A percentile compares a stretch with the other conserved stretches of the same genome.
These are phyloP conservation scores for Embiotoca jacksoni DNA, from an alignment of 2,113 vertebrate genomes.

Conservation along the genomic window DNA sequence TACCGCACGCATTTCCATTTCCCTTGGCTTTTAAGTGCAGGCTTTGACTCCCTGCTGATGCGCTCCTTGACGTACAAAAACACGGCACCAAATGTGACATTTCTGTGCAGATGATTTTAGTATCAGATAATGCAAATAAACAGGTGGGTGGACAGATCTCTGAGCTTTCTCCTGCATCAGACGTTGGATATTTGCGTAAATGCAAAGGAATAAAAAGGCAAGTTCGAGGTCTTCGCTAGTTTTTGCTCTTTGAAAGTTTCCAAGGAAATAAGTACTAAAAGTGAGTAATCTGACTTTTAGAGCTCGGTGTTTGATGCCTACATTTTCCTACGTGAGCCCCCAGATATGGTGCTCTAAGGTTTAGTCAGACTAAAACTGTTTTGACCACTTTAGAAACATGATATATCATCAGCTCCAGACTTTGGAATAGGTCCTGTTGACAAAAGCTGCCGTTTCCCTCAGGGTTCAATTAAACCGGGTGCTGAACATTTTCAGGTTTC, in stretches of 20 bases:
- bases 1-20: slow-evolving; percentile 14
- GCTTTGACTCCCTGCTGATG: neutral
- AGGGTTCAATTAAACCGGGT: slow-evolving; percentile 29
- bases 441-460: neutral
- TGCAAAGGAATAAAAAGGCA: neutral
- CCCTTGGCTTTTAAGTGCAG: slow-evolving; percentile 1
- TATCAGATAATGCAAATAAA: neutral
- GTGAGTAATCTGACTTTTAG: neutral
- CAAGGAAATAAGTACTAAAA: neutral
- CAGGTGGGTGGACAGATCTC: neutral
- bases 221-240: neutral
- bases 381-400: neutral
- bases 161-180: neutral
- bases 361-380: slow-evolving; percentile 1
- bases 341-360: neutral
- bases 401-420: neutral
- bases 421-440: neutral
- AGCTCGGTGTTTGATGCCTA: too few species aligned
- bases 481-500: slow-evolving; percentile 17
- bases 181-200: neutral
- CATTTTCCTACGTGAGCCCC: too few species aligned
- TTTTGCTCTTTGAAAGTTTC: neutral
- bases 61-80: slow-evolving; percentile 5
- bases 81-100: slow-evolving; percentile 22
- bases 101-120: slow-evolving; percentile 28